Evolutionary conservation across 2,888 invertebrate species (phyloP).

Genomic region (Lasioglossum oenotherae): DNA sequence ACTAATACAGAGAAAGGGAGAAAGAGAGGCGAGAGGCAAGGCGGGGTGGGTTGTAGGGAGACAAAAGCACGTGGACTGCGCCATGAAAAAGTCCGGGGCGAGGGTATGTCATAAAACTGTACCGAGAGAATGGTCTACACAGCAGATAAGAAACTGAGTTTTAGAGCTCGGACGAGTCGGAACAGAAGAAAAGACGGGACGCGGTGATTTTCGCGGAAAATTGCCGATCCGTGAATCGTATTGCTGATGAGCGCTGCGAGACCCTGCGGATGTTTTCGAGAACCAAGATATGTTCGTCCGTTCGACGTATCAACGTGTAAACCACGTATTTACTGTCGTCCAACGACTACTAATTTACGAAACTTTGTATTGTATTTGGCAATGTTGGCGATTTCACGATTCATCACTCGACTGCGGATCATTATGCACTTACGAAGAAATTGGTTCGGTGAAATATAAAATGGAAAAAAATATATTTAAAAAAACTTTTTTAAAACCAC

Average conservation of each 20-base stretch:
- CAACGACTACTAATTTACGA: background rate
- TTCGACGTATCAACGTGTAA: background rate
- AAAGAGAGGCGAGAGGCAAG: background rate
- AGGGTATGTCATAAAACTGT: constrained; percentile 55
- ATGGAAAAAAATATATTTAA: no score
- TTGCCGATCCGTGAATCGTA: background rate
- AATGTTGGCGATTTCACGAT: background rate
- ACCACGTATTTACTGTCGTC: background rate
- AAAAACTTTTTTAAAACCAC: no score
- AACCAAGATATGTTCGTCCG: background rate
- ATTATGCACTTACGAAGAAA: no score
- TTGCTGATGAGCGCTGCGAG: background rate
- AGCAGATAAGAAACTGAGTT: constrained; percentile 45
- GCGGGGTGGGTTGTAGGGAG: background rate
- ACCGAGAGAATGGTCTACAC: constrained; percentile 7
- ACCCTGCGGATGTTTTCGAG: background rate
- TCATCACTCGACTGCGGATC: no score
- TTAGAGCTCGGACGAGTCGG: constrained; percentile 29
- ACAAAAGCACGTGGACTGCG: constrained; percentile 18
- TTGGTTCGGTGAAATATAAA: no score
- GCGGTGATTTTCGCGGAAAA: constrained; percentile 14
- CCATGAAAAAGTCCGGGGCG: constrained; percentile 41
- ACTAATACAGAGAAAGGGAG: background rate
- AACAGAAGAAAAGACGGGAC: constrained; percentile 20
- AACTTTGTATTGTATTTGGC: background rate